Evolutionary conservation across 2,113 vertebrate genomes (phyloP), one percentile per base, ranked within the genome.

Genomic region (Petrocephalus zakoni): DNA sequence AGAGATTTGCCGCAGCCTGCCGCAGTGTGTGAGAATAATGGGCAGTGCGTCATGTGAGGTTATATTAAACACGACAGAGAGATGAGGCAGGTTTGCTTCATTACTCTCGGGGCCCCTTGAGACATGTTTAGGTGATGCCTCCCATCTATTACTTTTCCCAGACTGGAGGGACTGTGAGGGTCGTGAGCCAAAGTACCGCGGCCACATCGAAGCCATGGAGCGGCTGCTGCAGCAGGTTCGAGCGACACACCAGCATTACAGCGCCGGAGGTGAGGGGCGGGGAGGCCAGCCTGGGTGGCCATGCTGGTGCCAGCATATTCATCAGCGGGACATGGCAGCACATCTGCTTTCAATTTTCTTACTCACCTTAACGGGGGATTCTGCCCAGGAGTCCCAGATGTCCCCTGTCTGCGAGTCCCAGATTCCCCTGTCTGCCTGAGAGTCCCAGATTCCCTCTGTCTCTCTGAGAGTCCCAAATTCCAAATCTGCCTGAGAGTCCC

Each of bases 161-260:
- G 98, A 97, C 94, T 99, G 98, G 98, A 97, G 97, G 94, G 98
- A 99, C 93, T 95, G 92, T 49, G 97, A 97, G 90, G 96, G 97
- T 47, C 96, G 95, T 92, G 96, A 97, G 92, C 93, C 96, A 88
- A 94, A 95, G 93, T 96, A 96, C 92, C 95, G 94, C 92, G 97
- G 97, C 90, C 97, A 97, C 93, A 96, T 95, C 11, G 97, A 98
- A 92, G 95, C 96, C 89, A 96, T 99, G 97, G 98, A 99, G 94
- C 94, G 94, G 72, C 95, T 99, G 87, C 96, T 99, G 81, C 97
- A 99, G 94, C 97, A 98, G 94, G 97, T 99, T 95, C 96, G 97
- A 92, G 96, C 96, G 61, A 96, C 97, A 87, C 97, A 97, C 94
- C 96, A 97, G 89, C 97, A 95, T 93, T 95, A 96, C 92, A 97